Evolutionary conservation across 2,888 invertebrate species (phyloP).

Genomic region (Hemaris fuciformis): DNA sequence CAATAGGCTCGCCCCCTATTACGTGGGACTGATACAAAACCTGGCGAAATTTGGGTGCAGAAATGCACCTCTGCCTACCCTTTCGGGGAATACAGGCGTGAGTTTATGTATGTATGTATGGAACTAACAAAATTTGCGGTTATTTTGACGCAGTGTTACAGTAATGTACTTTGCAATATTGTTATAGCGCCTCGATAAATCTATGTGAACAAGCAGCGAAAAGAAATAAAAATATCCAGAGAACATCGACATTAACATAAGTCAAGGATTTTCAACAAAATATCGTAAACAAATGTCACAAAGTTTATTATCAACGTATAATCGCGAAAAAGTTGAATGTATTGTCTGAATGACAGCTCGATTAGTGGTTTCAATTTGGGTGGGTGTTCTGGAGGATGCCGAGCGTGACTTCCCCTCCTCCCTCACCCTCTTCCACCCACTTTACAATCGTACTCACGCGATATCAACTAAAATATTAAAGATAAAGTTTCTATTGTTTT

Average conservation of each 20-base stretch:
- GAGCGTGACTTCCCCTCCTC: not conserved
- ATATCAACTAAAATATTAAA: not conserved
- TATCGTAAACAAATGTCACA: not conserved
- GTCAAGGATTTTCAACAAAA: not conserved
- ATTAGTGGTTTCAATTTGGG: conserved; percentile 38
- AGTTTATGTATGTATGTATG: no score
- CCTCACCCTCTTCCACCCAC: not conserved
- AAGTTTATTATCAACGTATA: not conserved
- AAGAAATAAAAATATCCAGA: not conserved
- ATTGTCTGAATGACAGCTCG: conserved; percentile 34
- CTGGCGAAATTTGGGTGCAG: no score
- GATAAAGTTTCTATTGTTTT: no score
- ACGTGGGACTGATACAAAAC: no score
- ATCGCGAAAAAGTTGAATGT: conserved; percentile 22
- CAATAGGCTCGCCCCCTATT: no score
- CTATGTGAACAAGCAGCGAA: no score
- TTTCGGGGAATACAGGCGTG: no score
- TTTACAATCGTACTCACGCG: not conserved
- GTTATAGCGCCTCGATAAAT: no score
- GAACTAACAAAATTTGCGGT: no score
- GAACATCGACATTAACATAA: not conserved
- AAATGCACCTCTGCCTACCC: no score
- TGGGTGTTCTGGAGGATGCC: conserved; percentile 17
- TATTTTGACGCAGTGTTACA: no score
- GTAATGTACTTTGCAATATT: no score